Percentiles rank a stretch among this genome's conserved stretches.
These are phyloP conservation scores for Propithecus perrieri DNA, from an alignment of 2,797 vertebrate species.

Conservation along the genomic window DNA sequence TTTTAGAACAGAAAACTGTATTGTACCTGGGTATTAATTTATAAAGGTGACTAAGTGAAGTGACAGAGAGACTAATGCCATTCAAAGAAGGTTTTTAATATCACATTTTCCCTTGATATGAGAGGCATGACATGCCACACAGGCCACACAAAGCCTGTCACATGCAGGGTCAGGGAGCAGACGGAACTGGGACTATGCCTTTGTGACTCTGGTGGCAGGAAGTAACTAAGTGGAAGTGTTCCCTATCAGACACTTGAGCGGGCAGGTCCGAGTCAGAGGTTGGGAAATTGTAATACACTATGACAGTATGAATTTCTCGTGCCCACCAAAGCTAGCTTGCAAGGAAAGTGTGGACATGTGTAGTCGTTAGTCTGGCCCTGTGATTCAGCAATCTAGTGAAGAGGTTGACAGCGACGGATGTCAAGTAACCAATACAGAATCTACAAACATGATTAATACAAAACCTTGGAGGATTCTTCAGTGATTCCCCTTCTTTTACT, in stretches of 20 bases:
- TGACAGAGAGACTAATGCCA: neutral
- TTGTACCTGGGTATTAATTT: neutral
- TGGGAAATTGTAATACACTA: neutral
- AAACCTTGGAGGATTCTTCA: neutral
- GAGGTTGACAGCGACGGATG: neutral
- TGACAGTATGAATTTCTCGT: neutral
- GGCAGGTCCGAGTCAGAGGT: neutral
- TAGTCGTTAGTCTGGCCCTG: neutral
- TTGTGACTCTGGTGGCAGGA: neutral
- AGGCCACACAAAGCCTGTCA: neutral
- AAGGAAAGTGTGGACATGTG: neutral
- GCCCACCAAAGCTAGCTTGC: neutral
- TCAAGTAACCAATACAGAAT: neutral
- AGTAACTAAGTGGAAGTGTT: neutral
- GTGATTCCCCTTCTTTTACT: neutral
- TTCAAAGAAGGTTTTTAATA: neutral
- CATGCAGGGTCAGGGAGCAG: neutral
- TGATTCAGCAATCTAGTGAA: neutral
- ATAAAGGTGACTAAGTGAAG: neutral
- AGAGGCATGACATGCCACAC: neutral
- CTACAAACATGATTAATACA: neutral
- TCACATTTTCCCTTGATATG: neutral
- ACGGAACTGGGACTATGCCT: neutral
- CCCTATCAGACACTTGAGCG: no score
- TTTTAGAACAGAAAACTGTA: neutral